Evolutionary conservation across 2,888 invertebrate species (phyloP).

Genomic region (Tipula helvola): DNA sequence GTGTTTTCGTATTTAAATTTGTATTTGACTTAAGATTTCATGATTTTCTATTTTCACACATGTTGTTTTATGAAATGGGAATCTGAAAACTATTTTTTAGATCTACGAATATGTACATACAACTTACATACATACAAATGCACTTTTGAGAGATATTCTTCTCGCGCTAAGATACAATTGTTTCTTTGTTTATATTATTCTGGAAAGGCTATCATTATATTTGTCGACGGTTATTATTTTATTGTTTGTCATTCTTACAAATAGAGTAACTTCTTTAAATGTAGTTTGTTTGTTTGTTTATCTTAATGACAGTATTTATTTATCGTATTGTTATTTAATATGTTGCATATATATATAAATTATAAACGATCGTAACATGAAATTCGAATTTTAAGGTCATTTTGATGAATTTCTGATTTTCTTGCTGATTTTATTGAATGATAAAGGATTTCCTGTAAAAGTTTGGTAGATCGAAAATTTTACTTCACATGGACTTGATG

Average conservation of each 20-base stretch:
- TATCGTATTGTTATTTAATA: neutral
- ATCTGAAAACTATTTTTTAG: neutral
- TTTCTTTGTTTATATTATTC: neutral
- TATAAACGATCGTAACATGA: neutral
- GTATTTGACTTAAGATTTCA: neutral
- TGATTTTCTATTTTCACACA: conserved; percentile 4
- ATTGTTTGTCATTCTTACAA: conserved; percentile 4
- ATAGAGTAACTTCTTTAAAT: neutral
- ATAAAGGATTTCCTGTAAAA: too few relatives aligned
- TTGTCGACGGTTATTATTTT: neutral
- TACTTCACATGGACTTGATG: too few relatives aligned
- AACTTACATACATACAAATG: neutral
- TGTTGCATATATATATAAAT: neutral
- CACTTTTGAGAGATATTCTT: neutral
- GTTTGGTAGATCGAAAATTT: too few relatives aligned
- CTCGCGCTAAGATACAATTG: neutral
- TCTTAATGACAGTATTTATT: neutral
- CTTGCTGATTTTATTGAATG: too few relatives aligned
- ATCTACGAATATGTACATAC: neutral
- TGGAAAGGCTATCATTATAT: neutral
- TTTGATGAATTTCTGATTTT: neutral
- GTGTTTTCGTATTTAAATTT: neutral
- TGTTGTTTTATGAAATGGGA: neutral
- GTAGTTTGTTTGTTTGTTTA: neutral
- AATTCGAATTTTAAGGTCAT: neutral